These are phyloP conservation scores for Danio choprae DNA, from an alignment of 2,797 vertebrate genomes.

Conservation along the genomic window DNA sequence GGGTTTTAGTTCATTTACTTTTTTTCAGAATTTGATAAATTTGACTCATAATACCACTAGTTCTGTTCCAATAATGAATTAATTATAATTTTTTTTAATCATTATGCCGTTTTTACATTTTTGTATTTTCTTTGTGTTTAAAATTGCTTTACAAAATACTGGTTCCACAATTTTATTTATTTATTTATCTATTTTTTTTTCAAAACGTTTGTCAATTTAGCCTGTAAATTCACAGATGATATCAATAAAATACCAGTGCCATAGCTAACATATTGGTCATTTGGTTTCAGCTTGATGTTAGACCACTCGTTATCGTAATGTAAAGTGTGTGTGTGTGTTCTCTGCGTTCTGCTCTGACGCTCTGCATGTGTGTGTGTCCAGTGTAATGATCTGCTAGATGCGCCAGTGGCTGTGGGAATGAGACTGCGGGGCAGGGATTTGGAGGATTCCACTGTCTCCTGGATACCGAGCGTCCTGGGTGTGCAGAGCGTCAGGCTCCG, in stretches of 20 bases:
- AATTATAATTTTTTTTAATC: no score
- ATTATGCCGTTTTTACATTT: no score
- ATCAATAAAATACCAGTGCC: neutral
- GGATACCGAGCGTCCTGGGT: slow-evolving; percentile 71
- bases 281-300: neutral
- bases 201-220: neutral
- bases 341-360: neutral
- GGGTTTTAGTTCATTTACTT: no score
- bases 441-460: slow-evolving; percentile 66
- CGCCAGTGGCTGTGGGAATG: slow-evolving; percentile 68
- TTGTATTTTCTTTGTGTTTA: no score
- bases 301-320: neutral
- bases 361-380: slow-evolving; percentile 42
- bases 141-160: no score
- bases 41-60: no score
- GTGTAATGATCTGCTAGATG: slow-evolving; percentile 66
- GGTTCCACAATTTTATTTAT: no score
- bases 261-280: neutral
- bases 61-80: no score
- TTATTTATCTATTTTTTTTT: no score
- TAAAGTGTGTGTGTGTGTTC: neutral
- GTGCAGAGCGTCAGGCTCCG: slow-evolving; percentile 72
- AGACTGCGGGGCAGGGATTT: slow-evolving; percentile 70
- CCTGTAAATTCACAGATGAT: neutral
- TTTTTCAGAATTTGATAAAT: no score